Evolutionary conservation across 2,888 invertebrate genomes (phyloP).

Genomic region (Dasysyrphus albostriatus): DNA sequence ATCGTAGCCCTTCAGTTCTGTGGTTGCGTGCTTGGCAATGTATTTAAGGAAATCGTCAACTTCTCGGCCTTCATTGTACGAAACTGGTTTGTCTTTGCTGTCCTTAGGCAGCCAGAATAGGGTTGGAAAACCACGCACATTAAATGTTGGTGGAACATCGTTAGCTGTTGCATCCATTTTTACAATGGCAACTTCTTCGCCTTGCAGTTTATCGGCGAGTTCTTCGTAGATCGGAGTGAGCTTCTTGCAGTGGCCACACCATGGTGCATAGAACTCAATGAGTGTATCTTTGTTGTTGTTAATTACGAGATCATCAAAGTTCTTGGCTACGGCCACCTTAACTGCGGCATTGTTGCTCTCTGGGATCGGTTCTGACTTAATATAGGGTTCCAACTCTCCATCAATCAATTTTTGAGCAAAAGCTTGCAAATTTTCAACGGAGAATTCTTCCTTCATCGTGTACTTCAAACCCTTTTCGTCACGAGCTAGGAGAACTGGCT

Average conservation of each 20-base stretch:
- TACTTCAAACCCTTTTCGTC: conserved; percentile 95
- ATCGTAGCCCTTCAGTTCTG: conserved; percentile 94
- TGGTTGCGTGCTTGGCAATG: conserved; percentile 95
- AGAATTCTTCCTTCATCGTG: conserved; percentile 95
- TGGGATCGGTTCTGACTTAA: conserved; percentile 98
- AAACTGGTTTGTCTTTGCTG: conserved; percentile 89
- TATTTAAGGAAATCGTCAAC: conserved; percentile 97
- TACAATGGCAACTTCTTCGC: conserved; percentile 95
- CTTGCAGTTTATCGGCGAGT: conserved; percentile 93
- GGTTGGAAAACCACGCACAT: conserved; percentile 99
- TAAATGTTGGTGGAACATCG: conserved; percentile 95
- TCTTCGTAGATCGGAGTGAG: conserved; percentile 97
- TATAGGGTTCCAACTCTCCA: conserved; percentile 93
- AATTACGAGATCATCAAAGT: conserved; percentile 96
- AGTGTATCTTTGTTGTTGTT: conserved; percentile 96
- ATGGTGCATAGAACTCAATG: conserved; percentile 99
- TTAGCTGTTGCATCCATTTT: conserved; percentile 99
- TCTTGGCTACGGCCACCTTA: conserved; percentile 96
- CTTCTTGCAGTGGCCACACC: conserved; percentile 99
- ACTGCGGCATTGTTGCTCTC: conserved; percentile 92
- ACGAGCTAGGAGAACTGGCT: conserved; percentile 94
- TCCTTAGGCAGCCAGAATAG: conserved; percentile 97
- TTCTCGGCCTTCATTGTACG: conserved; percentile 97
- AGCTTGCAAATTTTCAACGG: conserved; percentile 91
- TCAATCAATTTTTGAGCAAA: conserved; percentile 94